Conservation (phyloP, 2,113 vertebrate species). For the Coreoperca whiteheadi region DNA sequence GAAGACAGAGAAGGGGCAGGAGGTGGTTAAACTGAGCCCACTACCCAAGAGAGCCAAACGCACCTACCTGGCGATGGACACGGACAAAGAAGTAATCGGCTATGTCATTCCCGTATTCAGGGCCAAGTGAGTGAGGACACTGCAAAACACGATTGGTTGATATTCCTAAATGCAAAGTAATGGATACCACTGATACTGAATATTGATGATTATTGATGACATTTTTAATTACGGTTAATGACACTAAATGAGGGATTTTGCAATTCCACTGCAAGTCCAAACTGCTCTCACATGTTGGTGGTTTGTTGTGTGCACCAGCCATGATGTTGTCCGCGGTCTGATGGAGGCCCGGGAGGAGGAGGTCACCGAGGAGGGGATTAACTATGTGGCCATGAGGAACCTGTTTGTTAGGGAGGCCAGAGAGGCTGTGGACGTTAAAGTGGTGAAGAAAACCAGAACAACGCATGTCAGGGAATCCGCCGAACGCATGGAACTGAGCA, state of each 20-base stretch:
- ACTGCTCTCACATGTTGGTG: slow-evolving; percentile 5
- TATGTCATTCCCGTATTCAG: slow-evolving; percentile 94
- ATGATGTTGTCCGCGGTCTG: slow-evolving; percentile 77
- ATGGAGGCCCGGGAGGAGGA: slow-evolving; percentile 85
- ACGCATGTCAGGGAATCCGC: slow-evolving; percentile 89
- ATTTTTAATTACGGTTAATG: background rate
- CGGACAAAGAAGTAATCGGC: slow-evolving; percentile 88
- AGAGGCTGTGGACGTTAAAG: slow-evolving; percentile 79
- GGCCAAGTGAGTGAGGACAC: slow-evolving; percentile 85
- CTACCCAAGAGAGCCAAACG: slow-evolving; percentile 90
- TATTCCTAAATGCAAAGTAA: background rate
- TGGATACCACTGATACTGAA: background rate
- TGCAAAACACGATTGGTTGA: background rate
- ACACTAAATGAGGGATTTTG: background rate
- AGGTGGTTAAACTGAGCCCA: slow-evolving; percentile 88
- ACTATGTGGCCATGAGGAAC: slow-evolving; percentile 93
- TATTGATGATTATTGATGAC: background rate
- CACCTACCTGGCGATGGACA: slow-evolving; percentile 87
- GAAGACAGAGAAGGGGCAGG: slow-evolving; percentile 78
- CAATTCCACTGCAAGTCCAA: background rate
- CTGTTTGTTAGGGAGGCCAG: slow-evolving; percentile 86
- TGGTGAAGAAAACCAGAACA: slow-evolving; percentile 90
- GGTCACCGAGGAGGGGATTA: slow-evolving; percentile 90
- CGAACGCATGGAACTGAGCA: slow-evolving; percentile 85
- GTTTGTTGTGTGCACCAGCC: slow-evolving; percentile 64